These are phyloP conservation scores for Equus quagga DNA, from an alignment of 2,113 vertebrate species.

Conservation along the genomic window DNA sequence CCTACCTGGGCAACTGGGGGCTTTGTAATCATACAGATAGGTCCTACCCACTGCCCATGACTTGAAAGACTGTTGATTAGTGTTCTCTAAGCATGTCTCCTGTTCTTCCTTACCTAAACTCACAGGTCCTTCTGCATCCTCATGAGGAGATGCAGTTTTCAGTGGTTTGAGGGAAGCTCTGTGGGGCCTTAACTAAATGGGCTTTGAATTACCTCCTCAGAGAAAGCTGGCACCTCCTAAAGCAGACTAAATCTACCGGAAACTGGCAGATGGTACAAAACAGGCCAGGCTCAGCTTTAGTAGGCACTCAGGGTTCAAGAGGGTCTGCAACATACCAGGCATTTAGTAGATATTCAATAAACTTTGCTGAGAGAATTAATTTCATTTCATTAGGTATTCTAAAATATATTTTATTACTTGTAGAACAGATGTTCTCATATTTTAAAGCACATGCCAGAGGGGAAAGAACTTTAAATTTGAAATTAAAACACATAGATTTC, in stretches of 20 bases:
- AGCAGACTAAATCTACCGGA: background rate
- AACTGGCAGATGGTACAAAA: background rate
- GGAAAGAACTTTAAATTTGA: background rate
- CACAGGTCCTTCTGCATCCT: background rate
- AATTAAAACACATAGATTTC: background rate
- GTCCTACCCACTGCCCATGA: too few relatives aligned
- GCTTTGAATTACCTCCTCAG: background rate
- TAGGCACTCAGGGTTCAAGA: background rate
- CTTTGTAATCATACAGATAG: background rate
- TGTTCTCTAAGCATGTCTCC: background rate
- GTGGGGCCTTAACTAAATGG: background rate
- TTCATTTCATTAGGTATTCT: background rate
- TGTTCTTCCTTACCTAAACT: background rate
- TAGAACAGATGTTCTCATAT: background rate
- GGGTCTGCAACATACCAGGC: background rate
- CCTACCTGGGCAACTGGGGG: too few relatives aligned
- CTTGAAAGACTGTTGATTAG: background rate
- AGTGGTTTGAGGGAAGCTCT: background rate
- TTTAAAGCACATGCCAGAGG: background rate
- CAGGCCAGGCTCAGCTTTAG: background rate
- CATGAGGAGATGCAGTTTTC: background rate
- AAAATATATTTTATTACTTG: background rate
- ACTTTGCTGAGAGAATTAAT: background rate
- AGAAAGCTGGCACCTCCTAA: background rate
- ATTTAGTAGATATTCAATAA: background rate